Percentiles rank a stretch among this genome's conserved stretches.
Conservation (phyloP, 2,113 vertebrate species). For the Ciconia stormi region DNA sequence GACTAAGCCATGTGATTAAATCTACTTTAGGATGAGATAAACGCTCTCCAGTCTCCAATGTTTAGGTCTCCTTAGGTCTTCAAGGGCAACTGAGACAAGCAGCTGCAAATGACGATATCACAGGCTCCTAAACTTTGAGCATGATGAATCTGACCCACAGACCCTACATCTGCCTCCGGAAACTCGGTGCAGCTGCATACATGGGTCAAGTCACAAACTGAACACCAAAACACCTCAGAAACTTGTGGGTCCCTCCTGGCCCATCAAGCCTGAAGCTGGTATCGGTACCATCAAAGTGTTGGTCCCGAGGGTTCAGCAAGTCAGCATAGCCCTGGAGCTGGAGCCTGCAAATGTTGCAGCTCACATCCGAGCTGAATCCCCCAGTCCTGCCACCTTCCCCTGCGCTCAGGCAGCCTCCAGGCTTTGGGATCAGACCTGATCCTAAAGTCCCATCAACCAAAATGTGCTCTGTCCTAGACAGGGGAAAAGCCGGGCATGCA, state of each 20-base stretch:
- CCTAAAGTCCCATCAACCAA: not conserved
- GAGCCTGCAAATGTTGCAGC: not conserved
- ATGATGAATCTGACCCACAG: not conserved
- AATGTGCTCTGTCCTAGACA: fast-evolving
- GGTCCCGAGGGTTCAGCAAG: fast-evolving
- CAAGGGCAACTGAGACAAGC: not conserved
- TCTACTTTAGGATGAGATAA: not conserved
- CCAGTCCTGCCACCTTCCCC: not conserved
- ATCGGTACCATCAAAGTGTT: not conserved
- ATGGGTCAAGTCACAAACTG: not conserved
- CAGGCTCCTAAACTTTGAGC: not conserved
- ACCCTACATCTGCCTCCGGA: not conserved
- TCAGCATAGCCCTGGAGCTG: not conserved
- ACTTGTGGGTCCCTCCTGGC: fast-evolving
- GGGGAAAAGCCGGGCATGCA: fast-evolving
- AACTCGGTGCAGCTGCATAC: not conserved
- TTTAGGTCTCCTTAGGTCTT: not conserved
- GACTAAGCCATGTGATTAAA: not conserved
- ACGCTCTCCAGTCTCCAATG: not conserved
- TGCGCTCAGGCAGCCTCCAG: not conserved
- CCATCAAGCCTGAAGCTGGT: not conserved
- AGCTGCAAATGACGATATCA: not conserved
- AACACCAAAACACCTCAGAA: not conserved
- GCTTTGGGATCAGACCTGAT: not conserved
- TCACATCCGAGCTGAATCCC: not conserved